phyloP scores from a whole-genome alignment of 2,888 invertebrate species.

The Alcis repandata region DNA sequence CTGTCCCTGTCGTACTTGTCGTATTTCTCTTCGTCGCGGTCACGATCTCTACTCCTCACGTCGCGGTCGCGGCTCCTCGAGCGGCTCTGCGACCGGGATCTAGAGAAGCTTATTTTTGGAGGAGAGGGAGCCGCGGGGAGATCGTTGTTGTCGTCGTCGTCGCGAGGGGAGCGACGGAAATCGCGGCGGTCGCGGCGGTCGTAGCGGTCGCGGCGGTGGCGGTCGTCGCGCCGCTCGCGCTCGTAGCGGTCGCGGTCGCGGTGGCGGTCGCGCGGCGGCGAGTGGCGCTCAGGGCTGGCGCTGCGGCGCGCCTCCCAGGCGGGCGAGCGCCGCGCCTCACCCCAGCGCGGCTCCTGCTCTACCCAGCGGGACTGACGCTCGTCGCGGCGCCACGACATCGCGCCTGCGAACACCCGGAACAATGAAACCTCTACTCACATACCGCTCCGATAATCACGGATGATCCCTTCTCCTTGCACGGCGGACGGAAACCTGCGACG shows the following conservation, averaged over 20 bases:
- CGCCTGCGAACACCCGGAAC: constrained; percentile 78
- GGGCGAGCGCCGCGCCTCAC: constrained; percentile 60
- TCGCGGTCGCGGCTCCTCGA: constrained; percentile 52
- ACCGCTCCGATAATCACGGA: constrained; percentile 47
- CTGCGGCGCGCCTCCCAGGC: constrained; percentile 75
- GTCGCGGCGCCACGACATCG: constrained; percentile 81
- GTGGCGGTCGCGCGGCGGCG: constrained; percentile 49
- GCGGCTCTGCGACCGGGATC: constrained; percentile 54
- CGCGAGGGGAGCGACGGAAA: constrained; percentile 36
- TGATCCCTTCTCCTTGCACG: constrained; percentile 45
- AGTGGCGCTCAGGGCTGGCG: constrained; percentile 61
- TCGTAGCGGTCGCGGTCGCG: constrained; percentile 46
- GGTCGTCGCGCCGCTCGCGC: constrained; percentile 50
- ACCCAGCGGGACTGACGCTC: constrained; percentile 74
- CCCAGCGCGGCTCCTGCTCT: constrained; percentile 52
- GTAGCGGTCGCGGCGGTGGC: constrained; percentile 39
- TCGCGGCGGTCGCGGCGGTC: constrained; percentile 55
- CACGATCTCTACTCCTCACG: constrained; percentile 11
- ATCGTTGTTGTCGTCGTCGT: constrained; percentile 61
- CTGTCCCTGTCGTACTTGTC: constrained; percentile 54
- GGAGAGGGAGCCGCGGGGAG: constrained; percentile 73
- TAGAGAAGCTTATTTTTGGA: constrained; percentile 55
- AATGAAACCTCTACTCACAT: constrained; percentile 73
- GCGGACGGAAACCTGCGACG: constrained; percentile 37
- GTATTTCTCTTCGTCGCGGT: constrained; percentile 57